Evolutionary conservation across 2,888 invertebrate genomes (phyloP).

Genomic region (Apamea sordens): DNA sequence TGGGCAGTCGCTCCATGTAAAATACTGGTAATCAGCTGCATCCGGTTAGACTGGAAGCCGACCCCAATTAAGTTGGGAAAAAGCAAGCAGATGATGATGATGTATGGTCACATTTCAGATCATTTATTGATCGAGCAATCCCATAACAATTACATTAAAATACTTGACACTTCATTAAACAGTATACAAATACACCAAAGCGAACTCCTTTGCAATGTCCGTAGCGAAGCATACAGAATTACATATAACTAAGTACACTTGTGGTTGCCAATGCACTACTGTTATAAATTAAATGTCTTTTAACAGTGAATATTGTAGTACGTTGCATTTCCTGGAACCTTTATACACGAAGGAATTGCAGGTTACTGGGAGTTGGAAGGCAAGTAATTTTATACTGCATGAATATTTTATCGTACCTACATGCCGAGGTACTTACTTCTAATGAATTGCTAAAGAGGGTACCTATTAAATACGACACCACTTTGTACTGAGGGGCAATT

Average conservation of each 20-base stretch:
- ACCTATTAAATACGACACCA: not conserved
- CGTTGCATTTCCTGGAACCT: conserved; percentile 30
- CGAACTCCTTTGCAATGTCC: not conserved
- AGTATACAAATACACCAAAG: conserved; percentile 12
- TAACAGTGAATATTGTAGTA: conserved; percentile 29
- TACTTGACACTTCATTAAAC: not conserved
- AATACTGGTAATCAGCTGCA: too few species aligned
- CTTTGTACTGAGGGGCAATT: not conserved
- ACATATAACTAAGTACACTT: conserved; percentile 22
- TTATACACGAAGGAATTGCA: conserved; percentile 37
- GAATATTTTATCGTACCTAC: conserved; percentile 24
- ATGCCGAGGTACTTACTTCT: not conserved
- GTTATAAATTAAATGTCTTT: conserved; percentile 48
- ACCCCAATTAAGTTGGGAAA: too few species aligned
- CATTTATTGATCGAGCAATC: not conserved
- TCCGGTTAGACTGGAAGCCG: too few species aligned
- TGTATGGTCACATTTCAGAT: not conserved
- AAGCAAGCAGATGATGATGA: too few species aligned
- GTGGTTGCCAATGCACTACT: conserved; percentile 27
- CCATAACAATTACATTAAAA: not conserved
- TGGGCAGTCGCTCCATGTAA: too few species aligned
- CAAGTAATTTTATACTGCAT: conserved; percentile 42
- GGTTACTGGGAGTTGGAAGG: conserved; percentile 22
- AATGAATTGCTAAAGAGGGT: conserved; percentile 17
- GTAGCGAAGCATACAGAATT: conserved; percentile 19